Percentiles rank a stretch among this genome's conserved stretches.
Evolutionary conservation across 2,797 vertebrate species (phyloP).

Genomic region (Ispidina lecontei): DNA sequence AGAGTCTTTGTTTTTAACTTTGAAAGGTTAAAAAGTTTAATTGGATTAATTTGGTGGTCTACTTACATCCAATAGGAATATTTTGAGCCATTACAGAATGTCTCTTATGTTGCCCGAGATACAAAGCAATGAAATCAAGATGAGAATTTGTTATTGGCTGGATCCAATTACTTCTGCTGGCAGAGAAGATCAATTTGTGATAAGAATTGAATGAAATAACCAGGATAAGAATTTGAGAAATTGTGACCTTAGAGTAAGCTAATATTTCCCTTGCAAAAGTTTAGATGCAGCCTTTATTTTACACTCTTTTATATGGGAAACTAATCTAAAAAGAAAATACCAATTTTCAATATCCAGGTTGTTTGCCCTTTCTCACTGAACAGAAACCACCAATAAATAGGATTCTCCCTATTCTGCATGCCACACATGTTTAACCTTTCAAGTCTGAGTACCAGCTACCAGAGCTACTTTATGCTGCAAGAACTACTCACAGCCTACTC

Average conservation of each 20-base stretch:
- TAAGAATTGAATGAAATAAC: slow-evolving; percentile 8
- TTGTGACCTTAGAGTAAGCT: neutral
- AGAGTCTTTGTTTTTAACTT: neutral
- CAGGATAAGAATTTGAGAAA: neutral
- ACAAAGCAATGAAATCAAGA: neutral
- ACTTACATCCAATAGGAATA: neutral
- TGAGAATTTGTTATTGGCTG: neutral
- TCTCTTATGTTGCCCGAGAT: neutral
- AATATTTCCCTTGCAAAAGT: neutral
- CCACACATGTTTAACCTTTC: neutral
- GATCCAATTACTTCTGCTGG: slow-evolving; percentile 39
- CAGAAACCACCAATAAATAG: neutral
- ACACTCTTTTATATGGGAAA: neutral
- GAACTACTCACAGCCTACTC: neutral
- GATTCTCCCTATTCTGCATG: neutral
- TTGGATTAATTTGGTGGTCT: slow-evolving; percentile 5
- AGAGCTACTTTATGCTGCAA: neutral
- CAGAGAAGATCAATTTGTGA: slow-evolving; percentile 7
- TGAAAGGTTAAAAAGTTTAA: slow-evolving; percentile 6
- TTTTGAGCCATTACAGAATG: neutral
- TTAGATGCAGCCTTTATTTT: neutral
- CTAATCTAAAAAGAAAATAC: neutral
- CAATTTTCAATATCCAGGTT: neutral
- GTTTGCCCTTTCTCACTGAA: neutral
- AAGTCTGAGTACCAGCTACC: neutral